phyloP scores from a whole-genome alignment of 1,140 invertebrate species.

The Drosophila prosaltans region DNA sequence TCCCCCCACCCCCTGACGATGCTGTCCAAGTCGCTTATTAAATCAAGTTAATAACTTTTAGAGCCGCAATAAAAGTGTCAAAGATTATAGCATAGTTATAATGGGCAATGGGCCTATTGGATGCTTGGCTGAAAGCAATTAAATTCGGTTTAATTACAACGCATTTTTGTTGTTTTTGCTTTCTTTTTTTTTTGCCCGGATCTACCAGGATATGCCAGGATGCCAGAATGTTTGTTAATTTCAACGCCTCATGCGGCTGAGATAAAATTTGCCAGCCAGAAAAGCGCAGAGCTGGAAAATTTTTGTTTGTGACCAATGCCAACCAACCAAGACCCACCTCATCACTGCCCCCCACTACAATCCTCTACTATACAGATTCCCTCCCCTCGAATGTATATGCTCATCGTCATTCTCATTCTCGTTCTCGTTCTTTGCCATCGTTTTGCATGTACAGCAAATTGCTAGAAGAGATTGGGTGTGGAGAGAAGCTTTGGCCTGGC shows the following conservation, averaged over 20 bases:
- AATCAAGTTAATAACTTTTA: slow-evolving; percentile 83
- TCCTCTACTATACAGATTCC: background rate
- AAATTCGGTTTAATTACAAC: slow-evolving; percentile 80
- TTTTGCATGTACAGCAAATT: slow-evolving; percentile 73
- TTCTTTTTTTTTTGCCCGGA: background rate
- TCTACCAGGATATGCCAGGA: slow-evolving; percentile 6
- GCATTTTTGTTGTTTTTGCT: slow-evolving; percentile 58
- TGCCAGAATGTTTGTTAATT: slow-evolving; percentile 75
- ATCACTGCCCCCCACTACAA: background rate
- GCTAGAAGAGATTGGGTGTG: slow-evolving; percentile 43
- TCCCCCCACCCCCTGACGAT: background rate
- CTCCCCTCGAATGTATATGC: background rate
- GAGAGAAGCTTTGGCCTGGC: background rate
- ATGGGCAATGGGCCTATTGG: slow-evolving; percentile 19
- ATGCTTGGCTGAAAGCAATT: slow-evolving; percentile 66
- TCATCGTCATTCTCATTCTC: slow-evolving; percentile 25
- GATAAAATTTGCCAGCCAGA: slow-evolving; percentile 68
- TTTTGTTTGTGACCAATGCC: slow-evolving; percentile 64
- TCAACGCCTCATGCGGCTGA: slow-evolving; percentile 73
- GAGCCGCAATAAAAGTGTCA: slow-evolving; percentile 82
- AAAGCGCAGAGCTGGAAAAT: slow-evolving; percentile 75
- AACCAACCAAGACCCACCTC: background rate
- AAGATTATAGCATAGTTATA: slow-evolving; percentile 81
- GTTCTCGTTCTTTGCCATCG: slow-evolving; percentile 28
- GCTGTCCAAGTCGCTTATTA: slow-evolving; percentile 73